Conservation (phyloP, 2,113 vertebrate genomes). For the Origma solitaria region DNA sequence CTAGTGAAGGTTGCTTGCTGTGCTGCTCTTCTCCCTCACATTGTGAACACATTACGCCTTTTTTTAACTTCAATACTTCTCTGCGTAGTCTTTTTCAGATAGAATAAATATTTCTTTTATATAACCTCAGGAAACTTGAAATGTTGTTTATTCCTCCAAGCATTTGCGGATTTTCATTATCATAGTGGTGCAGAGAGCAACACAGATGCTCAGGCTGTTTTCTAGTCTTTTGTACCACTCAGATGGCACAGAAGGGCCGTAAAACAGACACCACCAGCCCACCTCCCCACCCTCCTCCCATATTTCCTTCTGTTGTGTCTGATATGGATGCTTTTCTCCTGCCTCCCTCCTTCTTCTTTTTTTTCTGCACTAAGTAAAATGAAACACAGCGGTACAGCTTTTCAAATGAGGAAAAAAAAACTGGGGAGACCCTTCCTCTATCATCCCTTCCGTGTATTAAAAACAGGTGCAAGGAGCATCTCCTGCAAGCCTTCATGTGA, state of each 20-base stretch:
- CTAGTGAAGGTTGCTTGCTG: not conserved
- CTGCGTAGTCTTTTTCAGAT: not conserved
- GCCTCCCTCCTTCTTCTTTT: not conserved
- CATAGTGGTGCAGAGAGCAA: not conserved
- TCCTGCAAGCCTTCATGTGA: not conserved
- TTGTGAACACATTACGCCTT: not conserved
- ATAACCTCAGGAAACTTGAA: slow-evolving; percentile 14
- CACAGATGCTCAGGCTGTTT: slow-evolving; percentile 18
- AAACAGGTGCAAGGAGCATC: not conserved
- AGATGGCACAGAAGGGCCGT: not conserved
- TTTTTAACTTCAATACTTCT: not conserved
- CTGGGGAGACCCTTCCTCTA: not conserved
- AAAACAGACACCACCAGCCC: slow-evolving; percentile 2
- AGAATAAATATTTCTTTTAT: slow-evolving; percentile 25
- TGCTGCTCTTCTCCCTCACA: slow-evolving; percentile 1
- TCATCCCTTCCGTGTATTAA: not conserved
- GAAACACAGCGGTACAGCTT: not conserved
- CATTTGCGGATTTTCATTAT: slow-evolving; percentile 22
- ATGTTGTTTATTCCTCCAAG: not conserved
- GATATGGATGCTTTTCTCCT: not conserved
- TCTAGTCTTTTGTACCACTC: not conserved
- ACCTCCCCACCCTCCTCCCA: not conserved
- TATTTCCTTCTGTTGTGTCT: slow-evolving; percentile 27
- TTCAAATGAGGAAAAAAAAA: not conserved
- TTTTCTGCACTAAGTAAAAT: not conserved